Conservation (phyloP, 2,888 invertebrate species). For the Capitulum mitella region DNA sequence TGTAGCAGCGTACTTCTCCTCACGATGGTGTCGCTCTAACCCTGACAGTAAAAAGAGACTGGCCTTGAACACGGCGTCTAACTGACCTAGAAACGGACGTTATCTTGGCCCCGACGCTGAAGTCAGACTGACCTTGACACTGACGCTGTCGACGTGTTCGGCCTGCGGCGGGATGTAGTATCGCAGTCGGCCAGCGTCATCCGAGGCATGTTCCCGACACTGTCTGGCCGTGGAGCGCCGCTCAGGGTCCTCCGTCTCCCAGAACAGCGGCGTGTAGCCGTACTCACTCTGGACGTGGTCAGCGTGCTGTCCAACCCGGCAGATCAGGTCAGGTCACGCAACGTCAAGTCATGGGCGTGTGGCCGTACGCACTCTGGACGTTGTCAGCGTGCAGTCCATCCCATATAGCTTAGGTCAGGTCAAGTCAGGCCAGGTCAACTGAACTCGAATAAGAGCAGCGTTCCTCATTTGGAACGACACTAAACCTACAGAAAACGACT, state of each 20-base stretch:
- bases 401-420: too few relatives aligned
- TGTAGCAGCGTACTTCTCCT: too few relatives aligned
- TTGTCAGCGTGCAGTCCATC: not conserved
- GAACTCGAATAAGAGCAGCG: too few relatives aligned
- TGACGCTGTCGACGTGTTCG: not conserved
- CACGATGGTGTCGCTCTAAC: too few relatives aligned
- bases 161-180: not conserved
- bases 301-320: not conserved
- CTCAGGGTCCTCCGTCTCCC: not conserved
- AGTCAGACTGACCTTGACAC: not conserved
- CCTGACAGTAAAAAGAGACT: too few relatives aligned
- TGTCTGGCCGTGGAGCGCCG: not conserved
- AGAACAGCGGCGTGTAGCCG: not conserved
- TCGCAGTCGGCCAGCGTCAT: not conserved
- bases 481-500: too few relatives aligned
- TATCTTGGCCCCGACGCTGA: too few relatives aligned
- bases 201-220: not conserved
- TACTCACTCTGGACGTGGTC: not conserved
- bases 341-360: not conserved
- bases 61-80: too few relatives aligned
- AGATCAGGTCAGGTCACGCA: not conserved
- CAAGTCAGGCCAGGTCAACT: too few relatives aligned
- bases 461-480: too few relatives aligned
- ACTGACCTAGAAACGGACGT: too few relatives aligned
- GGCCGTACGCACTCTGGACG: not conserved